Conservation (phyloP, 2,797 vertebrate genomes). For the Sparus aurata region DNA sequence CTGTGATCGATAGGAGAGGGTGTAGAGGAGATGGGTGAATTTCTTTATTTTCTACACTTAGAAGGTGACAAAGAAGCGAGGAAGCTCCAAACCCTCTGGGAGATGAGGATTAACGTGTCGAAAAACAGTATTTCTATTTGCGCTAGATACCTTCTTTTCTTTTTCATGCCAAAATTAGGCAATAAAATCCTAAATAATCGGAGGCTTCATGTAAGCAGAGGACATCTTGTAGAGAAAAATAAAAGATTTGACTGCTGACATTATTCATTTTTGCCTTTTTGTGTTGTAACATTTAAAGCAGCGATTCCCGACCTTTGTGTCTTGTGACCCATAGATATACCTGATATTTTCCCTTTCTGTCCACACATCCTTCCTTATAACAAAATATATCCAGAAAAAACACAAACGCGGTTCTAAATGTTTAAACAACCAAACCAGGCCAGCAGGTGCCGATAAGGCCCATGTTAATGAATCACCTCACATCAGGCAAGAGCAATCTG, state of each 20-base stretch:
- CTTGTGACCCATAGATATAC: neutral
- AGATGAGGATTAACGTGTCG: constrained; percentile 23
- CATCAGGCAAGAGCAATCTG: no score
- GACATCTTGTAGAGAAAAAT: neutral
- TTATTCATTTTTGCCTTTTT: neutral
- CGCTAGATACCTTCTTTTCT: neutral
- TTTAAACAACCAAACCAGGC: no score
- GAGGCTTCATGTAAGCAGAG: neutral
- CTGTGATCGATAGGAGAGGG: constrained; percentile 32
- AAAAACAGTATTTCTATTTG: constrained; percentile 16
- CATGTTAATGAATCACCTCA: no score
- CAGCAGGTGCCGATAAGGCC: no score
- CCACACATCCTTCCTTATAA: no score
- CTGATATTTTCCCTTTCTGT: no score
- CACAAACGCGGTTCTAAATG: no score
- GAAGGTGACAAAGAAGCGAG: constrained; percentile 15
- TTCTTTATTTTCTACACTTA: constrained; percentile 6
- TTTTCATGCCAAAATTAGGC: neutral
- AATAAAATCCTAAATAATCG: constrained; percentile 5
- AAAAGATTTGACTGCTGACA: neutral
- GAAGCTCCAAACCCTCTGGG: constrained; percentile 20
- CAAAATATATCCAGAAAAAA: no score
- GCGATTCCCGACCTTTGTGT: neutral
- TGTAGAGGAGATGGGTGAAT: constrained; percentile 24
- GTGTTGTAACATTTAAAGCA: neutral